These are phyloP conservation scores for Dreissena polymorpha DNA, from an alignment of 1,140 invertebrate species.

Conservation along the genomic window DNA sequence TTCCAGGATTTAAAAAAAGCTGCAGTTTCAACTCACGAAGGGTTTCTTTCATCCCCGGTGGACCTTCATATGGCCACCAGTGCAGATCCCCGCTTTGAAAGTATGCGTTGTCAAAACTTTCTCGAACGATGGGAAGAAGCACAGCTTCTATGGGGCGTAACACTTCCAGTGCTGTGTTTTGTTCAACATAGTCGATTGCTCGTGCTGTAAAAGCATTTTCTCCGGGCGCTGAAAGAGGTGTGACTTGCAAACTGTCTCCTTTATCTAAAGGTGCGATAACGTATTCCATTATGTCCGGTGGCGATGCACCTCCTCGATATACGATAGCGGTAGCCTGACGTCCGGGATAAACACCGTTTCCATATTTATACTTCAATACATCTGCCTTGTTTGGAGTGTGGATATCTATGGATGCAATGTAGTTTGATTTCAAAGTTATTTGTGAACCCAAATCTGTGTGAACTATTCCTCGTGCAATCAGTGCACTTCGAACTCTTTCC, in stretches of 20 bases:
- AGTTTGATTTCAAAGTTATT: constrained; percentile 16
- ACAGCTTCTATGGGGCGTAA: background rate
- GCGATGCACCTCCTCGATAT: constrained; percentile 58
- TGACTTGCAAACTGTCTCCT: background rate
- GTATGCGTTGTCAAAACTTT: constrained; percentile 63
- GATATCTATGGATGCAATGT: constrained; percentile 15
- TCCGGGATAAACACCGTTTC: constrained; percentile 22
- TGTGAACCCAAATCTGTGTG: background rate
- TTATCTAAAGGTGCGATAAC: constrained; percentile 57
- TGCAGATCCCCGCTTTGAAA: constrained; percentile 40
- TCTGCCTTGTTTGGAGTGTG: constrained; percentile 30
- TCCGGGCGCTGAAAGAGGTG: constrained; percentile 1
- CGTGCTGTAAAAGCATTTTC: constrained; percentile 35
- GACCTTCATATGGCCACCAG: constrained; percentile 55
- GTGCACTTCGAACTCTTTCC: constrained; percentile 34
- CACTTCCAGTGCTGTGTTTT: constrained; percentile 11
- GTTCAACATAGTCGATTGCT: constrained; percentile 42
- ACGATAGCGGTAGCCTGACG: constrained; percentile 59
- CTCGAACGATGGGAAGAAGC: constrained; percentile 44
- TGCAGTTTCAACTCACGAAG: constrained; percentile 55
- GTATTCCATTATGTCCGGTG: constrained; percentile 66
- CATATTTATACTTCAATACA: constrained; percentile 17
- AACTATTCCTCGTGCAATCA: constrained; percentile 32
- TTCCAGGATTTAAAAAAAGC: constrained; percentile 10
- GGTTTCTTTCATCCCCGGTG: constrained; percentile 48